Percentiles rank a stretch among this genome's conserved stretches.
Conservation (phyloP, 2,797 vertebrate species). For the Falco novaeseelandiae region DNA sequence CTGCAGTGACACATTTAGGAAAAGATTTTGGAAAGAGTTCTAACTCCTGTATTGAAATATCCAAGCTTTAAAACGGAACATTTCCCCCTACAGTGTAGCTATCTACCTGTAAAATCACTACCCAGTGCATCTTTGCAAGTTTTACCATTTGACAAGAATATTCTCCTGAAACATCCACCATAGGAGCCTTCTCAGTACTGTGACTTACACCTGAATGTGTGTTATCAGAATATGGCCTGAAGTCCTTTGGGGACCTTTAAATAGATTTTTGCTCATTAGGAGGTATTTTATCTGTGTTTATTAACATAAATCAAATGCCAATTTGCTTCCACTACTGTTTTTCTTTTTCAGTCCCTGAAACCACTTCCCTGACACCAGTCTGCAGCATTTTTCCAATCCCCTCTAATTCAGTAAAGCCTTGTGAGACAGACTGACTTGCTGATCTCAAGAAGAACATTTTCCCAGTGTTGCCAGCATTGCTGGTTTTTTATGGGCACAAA, state of each 20-base stretch:
- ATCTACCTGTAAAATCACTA: background rate
- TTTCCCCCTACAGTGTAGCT: background rate
- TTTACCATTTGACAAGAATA: background rate
- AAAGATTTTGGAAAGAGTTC: background rate
- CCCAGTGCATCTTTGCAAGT: background rate
- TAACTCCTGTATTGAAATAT: background rate
- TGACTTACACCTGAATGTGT: background rate
- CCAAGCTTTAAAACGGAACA: background rate
- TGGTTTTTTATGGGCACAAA: background rate
- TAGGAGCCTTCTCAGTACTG: background rate
- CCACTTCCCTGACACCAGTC: background rate
- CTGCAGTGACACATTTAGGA: background rate
- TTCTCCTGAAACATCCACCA: background rate
- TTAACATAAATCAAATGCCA: background rate
- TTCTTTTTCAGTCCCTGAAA: background rate
- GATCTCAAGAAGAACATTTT: background rate
- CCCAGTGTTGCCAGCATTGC: background rate
- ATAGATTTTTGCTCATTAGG: background rate
- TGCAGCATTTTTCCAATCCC: background rate
- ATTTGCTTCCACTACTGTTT: background rate
- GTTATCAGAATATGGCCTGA: rapidly evolving
- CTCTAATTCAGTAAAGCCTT: background rate
- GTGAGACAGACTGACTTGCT: background rate
- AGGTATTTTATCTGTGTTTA: background rate
- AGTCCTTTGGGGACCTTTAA: background rate